Conservation (phyloP, 2,113 vertebrate genomes). For the Seriola dumerili region DNA sequence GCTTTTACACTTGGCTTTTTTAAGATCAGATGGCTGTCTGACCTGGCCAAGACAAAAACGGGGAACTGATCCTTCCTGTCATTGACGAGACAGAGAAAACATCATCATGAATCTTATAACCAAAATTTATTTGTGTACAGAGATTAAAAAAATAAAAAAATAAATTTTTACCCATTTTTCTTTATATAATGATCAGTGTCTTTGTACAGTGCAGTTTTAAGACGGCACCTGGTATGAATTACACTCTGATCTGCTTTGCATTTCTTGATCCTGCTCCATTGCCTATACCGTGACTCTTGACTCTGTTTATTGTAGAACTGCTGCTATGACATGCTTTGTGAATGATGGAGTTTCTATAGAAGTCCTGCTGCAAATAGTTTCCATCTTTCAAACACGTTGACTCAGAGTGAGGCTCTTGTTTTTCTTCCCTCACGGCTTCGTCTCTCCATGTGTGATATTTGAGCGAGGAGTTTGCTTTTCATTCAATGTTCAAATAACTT, state of each 20-base stretch:
- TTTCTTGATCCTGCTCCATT: not conserved
- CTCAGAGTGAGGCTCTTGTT: constrained; percentile 1
- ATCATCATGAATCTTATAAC: not conserved
- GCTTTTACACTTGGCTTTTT: no score
- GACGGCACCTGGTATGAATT: constrained; percentile 19
- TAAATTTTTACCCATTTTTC: no score
- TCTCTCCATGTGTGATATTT: constrained; percentile 43
- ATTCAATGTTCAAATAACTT: constrained; percentile 64
- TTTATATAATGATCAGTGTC: not conserved
- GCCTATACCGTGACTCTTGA: constrained; percentile 6
- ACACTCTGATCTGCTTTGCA: constrained; percentile 22
- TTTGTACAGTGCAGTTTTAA: not conserved
- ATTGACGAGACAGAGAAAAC: not conserved
- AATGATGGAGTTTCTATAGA: constrained; percentile 61
- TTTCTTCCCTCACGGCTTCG: constrained; percentile 30
- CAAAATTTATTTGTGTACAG: not conserved
- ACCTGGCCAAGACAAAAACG: not conserved
- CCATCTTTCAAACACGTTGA: constrained; percentile 35
- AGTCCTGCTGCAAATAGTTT: constrained; percentile 65
- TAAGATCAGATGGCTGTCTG: no score
- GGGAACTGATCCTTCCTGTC: not conserved
- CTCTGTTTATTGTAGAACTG: constrained; percentile 53
- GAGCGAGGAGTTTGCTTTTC: constrained; percentile 57
- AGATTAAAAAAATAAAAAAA: no score
- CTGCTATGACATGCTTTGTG: constrained; percentile 55